These are phyloP conservation scores for Tor tambroides DNA, from an alignment of 2,113 vertebrate species.

Conservation along the genomic window DNA sequence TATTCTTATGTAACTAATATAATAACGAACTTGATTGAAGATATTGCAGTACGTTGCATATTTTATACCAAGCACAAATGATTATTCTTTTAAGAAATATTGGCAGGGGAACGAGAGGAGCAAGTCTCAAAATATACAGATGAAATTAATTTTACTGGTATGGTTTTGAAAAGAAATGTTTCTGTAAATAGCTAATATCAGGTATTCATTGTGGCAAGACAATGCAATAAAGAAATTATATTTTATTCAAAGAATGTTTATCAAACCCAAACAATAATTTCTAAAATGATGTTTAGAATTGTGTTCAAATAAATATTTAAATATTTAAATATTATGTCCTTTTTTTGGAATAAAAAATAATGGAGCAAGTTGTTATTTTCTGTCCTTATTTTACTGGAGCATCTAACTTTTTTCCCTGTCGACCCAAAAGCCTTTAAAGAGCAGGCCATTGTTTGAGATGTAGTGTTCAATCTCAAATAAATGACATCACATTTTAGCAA, in stretches of 20 bases:
- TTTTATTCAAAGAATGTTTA: constrained; percentile 76
- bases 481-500: neutral
- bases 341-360: neutral
- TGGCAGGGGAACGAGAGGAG: constrained; percentile 51
- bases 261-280: constrained; percentile 69
- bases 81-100: constrained; percentile 55
- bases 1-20: constrained; percentile 67
- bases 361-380: neutral
- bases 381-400: neutral
- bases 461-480: neutral
- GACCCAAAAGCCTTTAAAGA: neutral
- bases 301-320: constrained; percentile 79
- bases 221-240: constrained; percentile 73
- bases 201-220: constrained; percentile 66
- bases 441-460: neutral
- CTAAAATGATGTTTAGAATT: constrained; percentile 70
- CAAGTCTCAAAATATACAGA: constrained; percentile 53
- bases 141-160: constrained; percentile 67
- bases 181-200: constrained; percentile 80
- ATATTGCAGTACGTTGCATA: constrained; percentile 65
- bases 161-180: constrained; percentile 62
- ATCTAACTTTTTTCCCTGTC: neutral
- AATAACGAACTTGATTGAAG: constrained; percentile 69
- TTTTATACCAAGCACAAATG: constrained; percentile 74
- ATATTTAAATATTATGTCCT: constrained; percentile 65